Percentiles rank a stretch among this genome's conserved stretches.
Conservation (phyloP, 2,888 invertebrate genomes). For the Gibbula magus region DNA sequence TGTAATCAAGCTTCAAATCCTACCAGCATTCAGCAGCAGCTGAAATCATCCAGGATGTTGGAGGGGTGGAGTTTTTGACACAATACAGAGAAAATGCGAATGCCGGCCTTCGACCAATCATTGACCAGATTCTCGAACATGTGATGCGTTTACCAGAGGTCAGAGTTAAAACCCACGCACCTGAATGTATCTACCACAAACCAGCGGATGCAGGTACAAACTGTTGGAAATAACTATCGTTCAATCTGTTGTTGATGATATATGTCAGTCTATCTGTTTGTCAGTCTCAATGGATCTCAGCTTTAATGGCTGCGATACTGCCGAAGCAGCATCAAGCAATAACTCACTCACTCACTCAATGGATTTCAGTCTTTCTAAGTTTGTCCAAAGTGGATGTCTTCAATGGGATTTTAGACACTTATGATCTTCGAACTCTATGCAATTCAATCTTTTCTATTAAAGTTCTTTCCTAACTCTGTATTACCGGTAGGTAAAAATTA, state of each 20-base stretch:
- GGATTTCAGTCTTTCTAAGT: neutral
- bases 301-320: too few species aligned
- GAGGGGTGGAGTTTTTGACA: conserved; percentile 72
- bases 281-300: neutral
- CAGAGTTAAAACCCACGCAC: conserved; percentile 50
- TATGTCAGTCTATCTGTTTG: neutral
- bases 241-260: neutral
- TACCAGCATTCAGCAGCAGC: conserved; percentile 70
- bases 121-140: conserved; percentile 71
- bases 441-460: too few species aligned
- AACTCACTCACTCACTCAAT: too few species aligned
- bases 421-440: too few species aligned
- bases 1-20: neutral
- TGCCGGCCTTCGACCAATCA: conserved; percentile 57
- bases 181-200: conserved; percentile 69
- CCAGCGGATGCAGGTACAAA: conserved; percentile 53
- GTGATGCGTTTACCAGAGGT: conserved; percentile 68
- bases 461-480: too few species aligned
- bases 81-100: conserved; percentile 65
- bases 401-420: too few species aligned
- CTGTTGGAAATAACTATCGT: neutral
- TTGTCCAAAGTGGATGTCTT: too few species aligned
- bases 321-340: too few species aligned
- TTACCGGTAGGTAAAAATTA: too few species aligned
- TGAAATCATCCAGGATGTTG: conserved; percentile 67